These are phyloP conservation scores for Camponotus vicinus DNA, from an alignment of 1,140 invertebrate species.

Conservation along the genomic window DNA sequence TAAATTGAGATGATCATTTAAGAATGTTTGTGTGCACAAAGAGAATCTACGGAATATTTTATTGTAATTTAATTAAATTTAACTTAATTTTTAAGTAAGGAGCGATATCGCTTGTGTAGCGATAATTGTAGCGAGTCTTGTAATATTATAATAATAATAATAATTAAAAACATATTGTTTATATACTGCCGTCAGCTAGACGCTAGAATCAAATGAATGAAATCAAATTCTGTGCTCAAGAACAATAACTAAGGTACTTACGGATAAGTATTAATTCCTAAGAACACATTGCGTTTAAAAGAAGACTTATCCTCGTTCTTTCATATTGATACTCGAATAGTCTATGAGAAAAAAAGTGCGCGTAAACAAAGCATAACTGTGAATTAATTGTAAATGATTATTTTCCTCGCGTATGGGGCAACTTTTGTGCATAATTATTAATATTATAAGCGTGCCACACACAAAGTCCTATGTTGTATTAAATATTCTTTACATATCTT, in stretches of 20 bases:
- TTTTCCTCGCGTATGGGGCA: conserved; percentile 41
- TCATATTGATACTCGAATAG: conserved; percentile 77
- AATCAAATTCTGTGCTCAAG: conserved; percentile 80
- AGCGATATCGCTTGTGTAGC: conserved; percentile 13
- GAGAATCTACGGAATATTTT: background rate
- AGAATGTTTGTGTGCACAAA: background rate
- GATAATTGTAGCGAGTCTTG: conserved; percentile 15
- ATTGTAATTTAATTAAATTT: background rate
- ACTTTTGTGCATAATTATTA: conserved; percentile 4
- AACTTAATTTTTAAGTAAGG: no score
- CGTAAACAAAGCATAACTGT: conserved; percentile 62
- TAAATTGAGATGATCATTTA: background rate
- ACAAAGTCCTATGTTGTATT: background rate
- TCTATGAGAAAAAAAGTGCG: conserved; percentile 48
- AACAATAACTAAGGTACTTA: conserved; percentile 82
- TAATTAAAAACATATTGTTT: conserved; percentile 36
- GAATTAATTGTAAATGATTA: conserved; percentile 66
- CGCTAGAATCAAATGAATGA: conserved; percentile 60
- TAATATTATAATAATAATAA: conserved; percentile 49
- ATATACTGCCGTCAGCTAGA: conserved; percentile 58
- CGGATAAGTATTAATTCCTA: conserved; percentile 69
- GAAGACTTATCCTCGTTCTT: conserved; percentile 75
- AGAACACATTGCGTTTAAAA: conserved; percentile 68
- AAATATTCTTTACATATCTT: conserved; percentile 59
- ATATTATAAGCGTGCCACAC: conserved; percentile 6